Evolutionary conservation across 2,888 invertebrate genomes (phyloP).

Genomic region (Ethmia dodecea): DNA sequence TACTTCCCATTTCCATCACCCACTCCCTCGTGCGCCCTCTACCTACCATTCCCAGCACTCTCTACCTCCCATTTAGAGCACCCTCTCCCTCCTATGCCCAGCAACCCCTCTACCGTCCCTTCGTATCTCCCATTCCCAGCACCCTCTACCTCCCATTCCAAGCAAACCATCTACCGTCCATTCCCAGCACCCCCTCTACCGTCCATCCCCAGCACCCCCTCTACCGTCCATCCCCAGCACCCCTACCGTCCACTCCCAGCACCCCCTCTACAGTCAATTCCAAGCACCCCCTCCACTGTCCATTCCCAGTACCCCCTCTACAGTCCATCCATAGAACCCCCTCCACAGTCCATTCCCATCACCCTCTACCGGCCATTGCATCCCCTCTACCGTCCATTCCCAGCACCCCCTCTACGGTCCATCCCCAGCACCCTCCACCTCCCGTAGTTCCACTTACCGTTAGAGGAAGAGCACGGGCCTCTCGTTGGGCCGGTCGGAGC

Average conservation of each 20-base stretch:
- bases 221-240: too few species aligned
- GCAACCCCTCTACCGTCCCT: not conserved
- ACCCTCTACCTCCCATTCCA: not conserved
- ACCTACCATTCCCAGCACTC: too few species aligned
- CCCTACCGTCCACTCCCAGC: too few species aligned
- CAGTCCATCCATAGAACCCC: not conserved
- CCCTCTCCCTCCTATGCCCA: too few species aligned
- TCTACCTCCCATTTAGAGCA: too few species aligned
- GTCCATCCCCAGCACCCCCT: too few species aligned
- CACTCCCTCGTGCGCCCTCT: too few species aligned
- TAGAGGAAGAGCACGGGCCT: slow-evolving; percentile 15
- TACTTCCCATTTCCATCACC: too few species aligned
- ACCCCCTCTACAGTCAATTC: too few species aligned
- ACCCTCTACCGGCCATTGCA: not conserved
- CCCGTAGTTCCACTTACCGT: slow-evolving; percentile 7
- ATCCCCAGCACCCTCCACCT: not conserved
- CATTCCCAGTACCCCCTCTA: not conserved
- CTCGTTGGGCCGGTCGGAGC: slow-evolving; percentile 36
- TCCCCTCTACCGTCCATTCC: not conserved
- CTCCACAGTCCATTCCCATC: not conserved
- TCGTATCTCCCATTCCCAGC: not conserved
- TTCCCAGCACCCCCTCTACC: too few species aligned
- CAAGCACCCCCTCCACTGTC: too few species aligned
- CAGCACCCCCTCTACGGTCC: not conserved
- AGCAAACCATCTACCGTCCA: not conserved